Evolutionary conservation across 2,113 vertebrate species (phyloP), one percentile per base, ranked within the genome.

Genomic region (Passer domesticus): DNA sequence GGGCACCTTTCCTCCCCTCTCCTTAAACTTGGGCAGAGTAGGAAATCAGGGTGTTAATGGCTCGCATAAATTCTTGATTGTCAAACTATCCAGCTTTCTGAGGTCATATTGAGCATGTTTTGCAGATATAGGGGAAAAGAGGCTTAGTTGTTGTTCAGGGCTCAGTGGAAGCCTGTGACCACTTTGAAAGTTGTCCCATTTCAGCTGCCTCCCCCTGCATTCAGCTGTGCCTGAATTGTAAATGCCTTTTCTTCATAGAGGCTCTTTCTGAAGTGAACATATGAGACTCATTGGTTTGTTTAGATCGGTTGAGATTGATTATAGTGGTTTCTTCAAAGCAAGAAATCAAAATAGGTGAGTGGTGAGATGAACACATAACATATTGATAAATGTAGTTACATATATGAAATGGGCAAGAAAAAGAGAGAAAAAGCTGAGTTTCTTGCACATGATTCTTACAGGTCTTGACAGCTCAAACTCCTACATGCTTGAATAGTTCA

Each of bases 401-500:
- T 91, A 72, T 74, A 93, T 90, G 75, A 96, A 94, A 56, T 6
- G n/a, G 76, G 68, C 59, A 93, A 93, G 90, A 88, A 90, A 91
- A 95, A 76, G 73, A 93, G 81, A 96, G 63, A 77, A 95, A 94
- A 77, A 91, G 46, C 62, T 68, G 68, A 73, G 67, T 89, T 97
- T 86, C 88, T 95, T 15, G 47, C 59, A 72, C 93, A 82, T 92
- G 88, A 96, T 96, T 97, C 93, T 95, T 95, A 97, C 86, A 94
- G 88, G 76, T 92, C 69, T 96, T 97, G 95, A 97, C 97, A 97
- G 96, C 94, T 96, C 19, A 1, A 96, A 95, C 96, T 93, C 95
- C 95, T 95, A 92, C 95, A 95, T 92, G 95, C 96, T 96, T 94
- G 93, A 95, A 81, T 94, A 94, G 94, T 94, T 97, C 95, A 97